Evolutionary conservation across 1,140 invertebrate species (phyloP).

Genomic region (Drosophila hydei): DNA sequence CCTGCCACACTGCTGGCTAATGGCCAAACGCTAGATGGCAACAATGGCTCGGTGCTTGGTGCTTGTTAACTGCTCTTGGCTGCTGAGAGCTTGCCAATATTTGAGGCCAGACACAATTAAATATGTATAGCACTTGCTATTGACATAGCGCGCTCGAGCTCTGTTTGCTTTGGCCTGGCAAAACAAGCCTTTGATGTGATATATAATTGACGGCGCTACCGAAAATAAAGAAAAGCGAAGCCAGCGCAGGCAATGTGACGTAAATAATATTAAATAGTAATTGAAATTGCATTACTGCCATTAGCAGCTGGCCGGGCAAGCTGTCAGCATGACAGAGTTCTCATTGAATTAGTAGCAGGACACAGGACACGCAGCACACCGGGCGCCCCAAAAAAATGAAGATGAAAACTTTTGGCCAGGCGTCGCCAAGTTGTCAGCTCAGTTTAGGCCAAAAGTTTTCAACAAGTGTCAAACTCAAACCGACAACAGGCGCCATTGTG

Average conservation of each 20-base stretch:
- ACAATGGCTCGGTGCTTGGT: background rate
- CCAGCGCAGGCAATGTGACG: slow-evolving; percentile 12
- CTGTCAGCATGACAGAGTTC: slow-evolving; percentile 26
- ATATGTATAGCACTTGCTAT: slow-evolving; percentile 29
- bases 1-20: slow-evolving; percentile 41
- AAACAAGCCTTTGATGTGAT: slow-evolving; percentile 32
- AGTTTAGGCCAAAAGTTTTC: slow-evolving; percentile 56
- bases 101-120: slow-evolving; percentile 45
- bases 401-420: slow-evolving; percentile 42
- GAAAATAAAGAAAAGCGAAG: too few species aligned
- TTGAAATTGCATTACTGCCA: slow-evolving; percentile 72
- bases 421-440: slow-evolving; percentile 25
- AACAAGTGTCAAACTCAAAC: slow-evolving; percentile 61
- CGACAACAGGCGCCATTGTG: slow-evolving; percentile 29
- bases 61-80: slow-evolving; percentile 10
- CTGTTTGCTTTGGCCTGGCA: slow-evolving; percentile 37
- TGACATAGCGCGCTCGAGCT: slow-evolving; percentile 4
- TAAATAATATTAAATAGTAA: slow-evolving; percentile 66
- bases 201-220: slow-evolving; percentile 54
- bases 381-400: too few species aligned
- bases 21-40: slow-evolving; percentile 27
- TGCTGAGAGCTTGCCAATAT: slow-evolving; percentile 42
- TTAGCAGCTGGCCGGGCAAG: slow-evolving; percentile 42
- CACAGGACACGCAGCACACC: slow-evolving; percentile 24
- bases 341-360: slow-evolving; percentile 47